phyloP scores from a whole-genome alignment of 2,113 vertebrate species.

The Pavo muticus region DNA sequence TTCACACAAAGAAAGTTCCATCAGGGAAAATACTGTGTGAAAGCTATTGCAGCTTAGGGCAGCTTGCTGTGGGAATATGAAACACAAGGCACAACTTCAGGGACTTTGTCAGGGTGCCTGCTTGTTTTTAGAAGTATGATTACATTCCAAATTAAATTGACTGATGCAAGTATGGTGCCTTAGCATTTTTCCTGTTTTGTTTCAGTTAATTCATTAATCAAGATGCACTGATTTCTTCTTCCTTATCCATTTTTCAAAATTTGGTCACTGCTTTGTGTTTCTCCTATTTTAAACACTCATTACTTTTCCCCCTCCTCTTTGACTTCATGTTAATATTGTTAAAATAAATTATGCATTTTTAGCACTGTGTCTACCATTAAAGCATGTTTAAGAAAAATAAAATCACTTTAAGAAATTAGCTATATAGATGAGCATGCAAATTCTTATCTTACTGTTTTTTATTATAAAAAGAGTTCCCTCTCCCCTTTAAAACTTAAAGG shows the following conservation, averaged over 20 bases:
- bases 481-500: not conserved
- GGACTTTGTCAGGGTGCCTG: not conserved
- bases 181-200: not conserved
- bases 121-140: not conserved
- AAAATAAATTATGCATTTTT: not conserved
- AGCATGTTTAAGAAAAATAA: not conserved
- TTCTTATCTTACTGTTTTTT: not conserved
- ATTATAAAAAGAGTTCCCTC: accelerated
- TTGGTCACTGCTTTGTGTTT: not conserved
- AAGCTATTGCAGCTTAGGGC: not conserved
- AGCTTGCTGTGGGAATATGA: not conserved
- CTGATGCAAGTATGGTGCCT: accelerated
- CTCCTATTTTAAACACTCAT: not conserved
- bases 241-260: not conserved
- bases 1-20: not conserved
- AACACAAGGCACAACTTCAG: not conserved
- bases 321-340: not conserved
- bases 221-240: not conserved
- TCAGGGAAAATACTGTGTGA: accelerated
- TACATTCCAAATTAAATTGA: not conserved
- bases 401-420: not conserved
- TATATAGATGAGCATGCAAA: not conserved
- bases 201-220: not conserved
- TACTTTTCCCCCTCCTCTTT: accelerated
- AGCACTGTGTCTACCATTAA: not conserved